Conservation (phyloP, 2,888 invertebrate species). For the Eilema griseolum region DNA sequence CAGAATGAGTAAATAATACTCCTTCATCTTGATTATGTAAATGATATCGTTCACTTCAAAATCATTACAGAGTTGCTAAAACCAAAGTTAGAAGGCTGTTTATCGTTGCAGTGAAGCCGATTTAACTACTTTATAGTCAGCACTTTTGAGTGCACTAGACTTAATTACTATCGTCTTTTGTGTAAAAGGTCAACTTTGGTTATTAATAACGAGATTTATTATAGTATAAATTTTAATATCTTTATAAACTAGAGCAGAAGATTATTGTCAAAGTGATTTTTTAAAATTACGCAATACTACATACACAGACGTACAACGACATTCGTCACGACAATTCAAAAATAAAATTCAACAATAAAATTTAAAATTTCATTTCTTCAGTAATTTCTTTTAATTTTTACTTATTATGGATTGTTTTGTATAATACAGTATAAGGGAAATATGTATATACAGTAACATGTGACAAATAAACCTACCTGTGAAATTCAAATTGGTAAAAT, state of each 20-base stretch:
- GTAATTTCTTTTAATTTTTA: no score
- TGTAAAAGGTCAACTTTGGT: neutral
- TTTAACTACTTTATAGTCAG: constrained; percentile 21
- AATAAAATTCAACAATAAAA: no score
- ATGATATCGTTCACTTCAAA: constrained; percentile 13
- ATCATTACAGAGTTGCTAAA: constrained; percentile 16
- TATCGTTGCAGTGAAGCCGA: constrained; percentile 9
- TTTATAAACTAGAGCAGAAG: neutral
- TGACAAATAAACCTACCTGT: no score
- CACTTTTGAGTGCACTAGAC: constrained; percentile 18
- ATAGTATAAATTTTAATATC: neutral
- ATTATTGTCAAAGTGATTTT: no score
- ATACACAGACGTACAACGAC: no score
- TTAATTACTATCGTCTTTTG: neutral
- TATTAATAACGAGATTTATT: neutral
- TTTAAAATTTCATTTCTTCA: no score
- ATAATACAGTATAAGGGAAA: no score
- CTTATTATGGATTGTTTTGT: no score
- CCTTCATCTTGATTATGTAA: constrained; percentile 7
- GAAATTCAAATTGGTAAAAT: no score
- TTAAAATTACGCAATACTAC: no score
- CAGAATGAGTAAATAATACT: neutral
- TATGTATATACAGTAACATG: no score
- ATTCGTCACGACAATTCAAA: no score
- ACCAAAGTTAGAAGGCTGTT: constrained; percentile 28